These are phyloP conservation scores for Stramonita haemastoma DNA, from an alignment of 2,888 invertebrate species.

Conservation along the genomic window DNA sequence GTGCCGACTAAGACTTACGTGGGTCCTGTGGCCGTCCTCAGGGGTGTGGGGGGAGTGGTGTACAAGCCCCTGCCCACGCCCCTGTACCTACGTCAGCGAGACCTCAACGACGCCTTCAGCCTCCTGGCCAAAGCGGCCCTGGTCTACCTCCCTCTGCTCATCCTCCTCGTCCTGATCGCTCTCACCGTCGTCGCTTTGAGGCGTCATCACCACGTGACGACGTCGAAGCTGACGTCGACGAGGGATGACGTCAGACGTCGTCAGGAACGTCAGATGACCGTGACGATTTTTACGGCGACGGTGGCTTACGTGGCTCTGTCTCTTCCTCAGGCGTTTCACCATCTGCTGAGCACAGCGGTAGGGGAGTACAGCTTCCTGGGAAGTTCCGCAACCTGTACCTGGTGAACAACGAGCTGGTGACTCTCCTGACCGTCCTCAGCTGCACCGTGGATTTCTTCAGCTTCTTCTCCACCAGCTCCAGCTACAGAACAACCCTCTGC, in stretches of 20 bases:
- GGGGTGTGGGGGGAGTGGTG: not conserved
- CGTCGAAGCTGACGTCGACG: not conserved
- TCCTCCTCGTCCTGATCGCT: not conserved
- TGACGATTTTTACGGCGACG: not conserved
- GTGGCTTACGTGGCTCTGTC: not conserved
- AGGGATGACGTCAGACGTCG: not conserved
- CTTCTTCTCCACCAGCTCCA: not conserved
- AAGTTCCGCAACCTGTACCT: not conserved
- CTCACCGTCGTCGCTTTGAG: not conserved
- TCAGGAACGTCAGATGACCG: not conserved
- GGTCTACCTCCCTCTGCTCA: not conserved
- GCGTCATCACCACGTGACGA: not conserved
- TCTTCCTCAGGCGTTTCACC: not conserved
- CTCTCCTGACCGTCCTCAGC: not conserved
- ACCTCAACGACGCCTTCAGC: conserved; percentile 8
- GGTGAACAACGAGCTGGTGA: not conserved
- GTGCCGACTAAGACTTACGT: not conserved
- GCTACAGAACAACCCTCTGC: not conserved
- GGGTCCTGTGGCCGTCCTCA: not conserved
- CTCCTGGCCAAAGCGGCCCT: not conserved
- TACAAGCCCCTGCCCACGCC: not conserved
- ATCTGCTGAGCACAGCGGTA: not conserved
- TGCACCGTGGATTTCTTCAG: not conserved
- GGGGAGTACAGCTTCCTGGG: not conserved
- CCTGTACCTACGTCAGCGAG: not conserved